Base-by-base conservation (phyloP, 2,113 vertebrate species). In the Phrynosoma platyrhinos region DNA sequence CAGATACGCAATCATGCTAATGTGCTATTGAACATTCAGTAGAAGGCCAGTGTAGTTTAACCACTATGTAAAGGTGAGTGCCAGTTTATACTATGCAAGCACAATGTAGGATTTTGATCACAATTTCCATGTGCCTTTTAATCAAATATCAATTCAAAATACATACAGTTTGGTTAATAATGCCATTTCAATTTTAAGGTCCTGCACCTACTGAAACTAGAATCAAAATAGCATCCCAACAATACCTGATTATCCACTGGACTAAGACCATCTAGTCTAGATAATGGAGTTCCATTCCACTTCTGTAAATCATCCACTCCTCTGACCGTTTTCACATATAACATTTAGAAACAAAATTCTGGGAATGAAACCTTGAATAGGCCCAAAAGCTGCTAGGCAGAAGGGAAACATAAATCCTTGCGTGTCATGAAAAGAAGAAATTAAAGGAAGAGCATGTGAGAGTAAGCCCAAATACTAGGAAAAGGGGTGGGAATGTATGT, bases 391-490 rank as follows among this genome's bases (percentile, higher is more conserved):
- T 36, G 42, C 84, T 88, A 62, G 42, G 53, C 3, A 2, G 85
- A 92, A 90, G 90, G 82, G 77, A 78, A 89, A 90, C 92, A 94
- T 93, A 94, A 94, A 90, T 90, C 79, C 0, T 0, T 40, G 12
- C 64, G 9, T 64, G 90, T 66, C 81, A 32, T 52, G 86, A 82
- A 91, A 85, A 10, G 86, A 78, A 91, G 88, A 91, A 86, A 53
- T 27, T 36, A 77, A 88, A 83, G 91, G 85, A 40, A 85, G 85
- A 92, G 90, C 94, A 92, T 91, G 89, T 88, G 85, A 82, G 92
- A 91, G 5, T 2, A 91, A 94, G 76, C 69, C 86, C 76, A 87
- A 84, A 78, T 9, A 71, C 79, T 52, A 55, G 64, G 32, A 68
- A 32, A 77, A 78, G 40, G 32, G 27, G 74, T 79, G 75, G 62